Evolutionary conservation across 2,888 invertebrate genomes (phyloP).

Genomic region (Folsomia candida): DNA sequence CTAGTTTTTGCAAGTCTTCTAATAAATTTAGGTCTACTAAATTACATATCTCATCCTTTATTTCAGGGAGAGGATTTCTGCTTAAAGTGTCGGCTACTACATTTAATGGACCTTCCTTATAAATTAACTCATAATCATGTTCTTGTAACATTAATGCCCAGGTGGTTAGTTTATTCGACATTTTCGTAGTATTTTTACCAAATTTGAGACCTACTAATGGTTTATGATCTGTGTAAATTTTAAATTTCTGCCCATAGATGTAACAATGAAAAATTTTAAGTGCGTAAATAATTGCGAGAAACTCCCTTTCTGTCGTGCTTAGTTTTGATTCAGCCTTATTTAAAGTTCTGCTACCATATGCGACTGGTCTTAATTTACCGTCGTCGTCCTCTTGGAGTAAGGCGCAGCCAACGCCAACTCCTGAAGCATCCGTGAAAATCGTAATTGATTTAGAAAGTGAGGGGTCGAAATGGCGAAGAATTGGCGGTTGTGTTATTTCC

Average conservation of each 20-base stretch:
- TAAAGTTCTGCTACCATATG: constrained; percentile 4
- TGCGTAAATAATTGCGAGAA: constrained; percentile 6
- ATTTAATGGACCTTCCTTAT: not conserved
- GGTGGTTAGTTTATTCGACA: constrained; percentile 3
- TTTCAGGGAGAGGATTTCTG: not conserved
- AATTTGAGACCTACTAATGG: constrained; percentile 10
- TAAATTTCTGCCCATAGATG: constrained; percentile 17
- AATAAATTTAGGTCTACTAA: not conserved
- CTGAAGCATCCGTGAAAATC: constrained; percentile 9
- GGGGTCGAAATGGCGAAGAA: constrained; percentile 2
- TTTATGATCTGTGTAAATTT: constrained; percentile 8
- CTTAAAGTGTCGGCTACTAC: not conserved
- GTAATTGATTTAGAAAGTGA: not conserved
- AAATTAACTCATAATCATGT: not conserved
- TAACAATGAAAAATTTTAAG: constrained; percentile 10
- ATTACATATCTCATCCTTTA: not conserved
- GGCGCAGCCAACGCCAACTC: not conserved
- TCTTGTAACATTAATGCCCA: constrained; percentile 14
- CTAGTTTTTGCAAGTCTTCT: not conserved
- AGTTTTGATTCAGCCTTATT: not conserved
- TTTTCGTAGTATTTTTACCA: constrained; percentile 2
- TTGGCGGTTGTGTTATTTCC: not conserved
- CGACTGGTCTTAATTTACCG: constrained; percentile 7
- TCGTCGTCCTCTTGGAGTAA: constrained; percentile 6
- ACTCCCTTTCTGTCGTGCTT: constrained; percentile 6